Conservation (phyloP, 2,888 invertebrate species). For the Orthonevra nobilis region DNA sequence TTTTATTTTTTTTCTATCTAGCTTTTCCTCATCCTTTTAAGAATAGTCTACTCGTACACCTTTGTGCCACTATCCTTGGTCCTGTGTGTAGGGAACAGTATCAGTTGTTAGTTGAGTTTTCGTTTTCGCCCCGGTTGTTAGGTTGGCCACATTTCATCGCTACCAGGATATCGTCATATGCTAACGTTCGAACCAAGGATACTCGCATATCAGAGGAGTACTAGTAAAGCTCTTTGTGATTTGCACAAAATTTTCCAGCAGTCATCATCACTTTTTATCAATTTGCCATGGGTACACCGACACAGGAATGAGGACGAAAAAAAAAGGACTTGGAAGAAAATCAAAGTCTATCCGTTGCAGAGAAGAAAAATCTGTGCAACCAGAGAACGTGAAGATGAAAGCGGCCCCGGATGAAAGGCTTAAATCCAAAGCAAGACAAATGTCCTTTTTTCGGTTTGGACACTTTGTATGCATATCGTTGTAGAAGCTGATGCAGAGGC, state of each 20-base stretch:
- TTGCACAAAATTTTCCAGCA: slow-evolving; percentile 69
- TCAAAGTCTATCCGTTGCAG: slow-evolving; percentile 24
- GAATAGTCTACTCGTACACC: neutral
- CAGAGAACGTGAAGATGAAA: no score
- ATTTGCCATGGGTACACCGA: slow-evolving; percentile 46
- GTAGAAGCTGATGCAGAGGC: slow-evolving; percentile 27
- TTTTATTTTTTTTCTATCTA: slow-evolving; percentile 2
- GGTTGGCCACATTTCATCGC: slow-evolving; percentile 65
- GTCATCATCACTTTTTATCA: slow-evolving; percentile 70
- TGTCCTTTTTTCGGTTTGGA: slow-evolving; percentile 63
- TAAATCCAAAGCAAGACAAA: slow-evolving; percentile 66
- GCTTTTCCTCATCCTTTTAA: no score
- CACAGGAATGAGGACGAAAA: slow-evolving; percentile 8
- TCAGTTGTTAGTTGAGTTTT: slow-evolving; percentile 45
- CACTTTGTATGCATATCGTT: slow-evolving; percentile 60
- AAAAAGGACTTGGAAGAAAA: slow-evolving; percentile 2
- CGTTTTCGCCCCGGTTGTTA: slow-evolving; percentile 10
- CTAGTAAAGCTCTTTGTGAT: slow-evolving; percentile 64
- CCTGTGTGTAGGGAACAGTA: slow-evolving; percentile 34
- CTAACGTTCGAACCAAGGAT: slow-evolving; percentile 46
- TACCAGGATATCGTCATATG: slow-evolving; percentile 62
- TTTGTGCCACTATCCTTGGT: slow-evolving; percentile 16
- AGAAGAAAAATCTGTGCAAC: slow-evolving; percentile 56
- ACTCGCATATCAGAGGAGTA: slow-evolving; percentile 19
- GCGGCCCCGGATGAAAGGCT: slow-evolving; percentile 64